These are phyloP conservation scores for Spongia lamella DNA, from an alignment of 37 sponge, comb jelly and placozoan genomes.

Conservation along the genomic window DNA sequence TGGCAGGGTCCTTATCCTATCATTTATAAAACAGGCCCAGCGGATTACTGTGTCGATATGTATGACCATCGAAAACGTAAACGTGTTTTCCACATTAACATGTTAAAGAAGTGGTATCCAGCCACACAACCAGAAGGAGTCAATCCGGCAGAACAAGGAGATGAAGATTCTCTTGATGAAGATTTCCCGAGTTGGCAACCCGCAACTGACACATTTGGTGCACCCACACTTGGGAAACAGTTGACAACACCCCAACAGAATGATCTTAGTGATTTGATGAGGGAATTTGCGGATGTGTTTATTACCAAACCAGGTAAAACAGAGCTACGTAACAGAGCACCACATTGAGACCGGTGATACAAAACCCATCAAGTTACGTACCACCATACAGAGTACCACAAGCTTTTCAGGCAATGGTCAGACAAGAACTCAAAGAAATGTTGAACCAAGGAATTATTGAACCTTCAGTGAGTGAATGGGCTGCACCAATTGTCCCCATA, in stretches of 20 bases:
- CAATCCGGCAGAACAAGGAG: too few relatives aligned
- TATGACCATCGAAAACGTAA: too few relatives aligned
- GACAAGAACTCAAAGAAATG: conserved; percentile 5
- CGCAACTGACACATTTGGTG: too few relatives aligned
- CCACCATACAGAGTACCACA: conserved; percentile 2
- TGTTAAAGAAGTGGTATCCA: too few relatives aligned
- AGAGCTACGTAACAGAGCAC: background rate
- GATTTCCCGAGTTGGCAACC: too few relatives aligned
- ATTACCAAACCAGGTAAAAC: conserved; percentile 1
- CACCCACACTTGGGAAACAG: background rate
- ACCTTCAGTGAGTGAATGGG: conserved; percentile 5
- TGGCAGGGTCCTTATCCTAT: conserved; percentile 15
- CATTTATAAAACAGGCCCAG: too few relatives aligned
- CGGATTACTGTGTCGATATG: too few relatives aligned
- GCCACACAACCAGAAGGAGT: too few relatives aligned
- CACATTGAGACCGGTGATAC: conserved; percentile 6
- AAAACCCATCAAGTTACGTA: conserved; percentile 3
- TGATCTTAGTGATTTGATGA: background rate
- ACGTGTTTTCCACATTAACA: too few relatives aligned
- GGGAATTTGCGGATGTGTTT: conserved; percentile 6
- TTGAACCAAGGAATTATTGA: conserved; percentile 6
- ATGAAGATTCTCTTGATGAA: too few relatives aligned
- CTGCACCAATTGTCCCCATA: background rate
- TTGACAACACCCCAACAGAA: background rate
- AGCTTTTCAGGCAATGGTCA: background rate